These are phyloP conservation scores for Trimorus sp. DNA, from an alignment of 2,888 invertebrate genomes.

Conservation along the genomic window DNA sequence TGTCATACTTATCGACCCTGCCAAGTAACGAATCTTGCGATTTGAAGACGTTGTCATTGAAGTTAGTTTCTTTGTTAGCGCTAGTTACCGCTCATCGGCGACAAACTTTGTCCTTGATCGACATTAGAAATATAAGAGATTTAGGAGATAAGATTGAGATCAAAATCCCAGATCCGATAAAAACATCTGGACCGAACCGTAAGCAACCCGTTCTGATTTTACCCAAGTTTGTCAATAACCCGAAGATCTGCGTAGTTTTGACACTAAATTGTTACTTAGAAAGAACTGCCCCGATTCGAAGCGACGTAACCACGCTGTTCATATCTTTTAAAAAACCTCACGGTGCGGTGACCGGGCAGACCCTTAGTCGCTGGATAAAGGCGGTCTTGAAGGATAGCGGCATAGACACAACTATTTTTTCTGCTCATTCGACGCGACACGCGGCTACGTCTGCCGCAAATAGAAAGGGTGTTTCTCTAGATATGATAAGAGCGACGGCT, in stretches of 20 bases:
- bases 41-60: too few species aligned
- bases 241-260: conserved; percentile 2
- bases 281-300: too few species aligned
- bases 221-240: neutral
- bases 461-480: neutral
- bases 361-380: neutral
- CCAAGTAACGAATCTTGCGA: neutral
- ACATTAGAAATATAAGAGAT: conserved; percentile 52
- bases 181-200: conserved; percentile 40
- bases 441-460: conserved; percentile 10
- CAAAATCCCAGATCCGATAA: conserved; percentile 27
- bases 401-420: neutral
- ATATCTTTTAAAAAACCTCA: conserved; percentile 4
- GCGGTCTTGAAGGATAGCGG: neutral
- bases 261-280: too few species aligned
- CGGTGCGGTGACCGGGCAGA: neutral
- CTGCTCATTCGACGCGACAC: conserved; percentile 1
- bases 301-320: neutral
- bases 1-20: conserved; percentile 6
- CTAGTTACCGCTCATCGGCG: too few species aligned
- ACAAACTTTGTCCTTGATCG: neutral
- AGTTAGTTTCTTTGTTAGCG: too few species aligned
- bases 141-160: conserved; percentile 34
- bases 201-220: conserved; percentile 33
- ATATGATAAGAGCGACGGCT: neutral